Conservation (phyloP, 2,888 invertebrate species). For the Dusona sp. region DNA sequence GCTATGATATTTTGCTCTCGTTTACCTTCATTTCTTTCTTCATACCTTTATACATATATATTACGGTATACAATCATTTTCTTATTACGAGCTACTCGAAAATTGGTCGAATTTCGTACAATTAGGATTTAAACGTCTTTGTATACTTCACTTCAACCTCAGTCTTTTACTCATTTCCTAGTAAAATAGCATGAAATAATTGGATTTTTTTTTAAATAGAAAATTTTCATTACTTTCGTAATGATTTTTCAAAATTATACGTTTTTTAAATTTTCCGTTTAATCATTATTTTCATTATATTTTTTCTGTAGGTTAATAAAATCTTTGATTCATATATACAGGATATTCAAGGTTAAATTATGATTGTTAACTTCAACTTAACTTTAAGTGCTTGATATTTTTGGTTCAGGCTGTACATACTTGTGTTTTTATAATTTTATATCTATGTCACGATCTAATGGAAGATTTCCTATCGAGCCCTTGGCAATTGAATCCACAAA, state of each 20-base stretch:
- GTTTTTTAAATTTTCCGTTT: neutral
- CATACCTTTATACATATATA: neutral
- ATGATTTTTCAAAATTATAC: neutral
- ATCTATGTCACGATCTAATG: constrained; percentile 4
- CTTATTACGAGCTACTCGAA: constrained; percentile 5
- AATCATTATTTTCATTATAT: neutral
- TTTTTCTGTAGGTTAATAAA: no score
- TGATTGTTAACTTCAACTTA: no score
- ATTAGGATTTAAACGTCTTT: constrained; percentile 33
- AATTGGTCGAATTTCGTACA: constrained; percentile 25
- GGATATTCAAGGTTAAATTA: no score
- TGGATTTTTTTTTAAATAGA: neutral
- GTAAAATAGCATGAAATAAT: neutral
- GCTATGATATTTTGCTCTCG: constrained; percentile 39
- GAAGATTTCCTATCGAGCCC: constrained; percentile 1
- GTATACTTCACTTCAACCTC: neutral
- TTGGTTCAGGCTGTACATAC: neutral
- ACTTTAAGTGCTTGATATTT: neutral
- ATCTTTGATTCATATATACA: no score
- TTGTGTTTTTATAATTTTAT: constrained; percentile 6
- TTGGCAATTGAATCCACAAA: neutral
- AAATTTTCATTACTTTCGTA: neutral
- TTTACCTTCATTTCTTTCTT: constrained; percentile 8
- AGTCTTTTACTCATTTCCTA: neutral
- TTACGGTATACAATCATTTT: neutral